Evolutionary conservation across 2,113 vertebrate species (phyloP).

Genomic region (Centrocercus urophasianus): DNA sequence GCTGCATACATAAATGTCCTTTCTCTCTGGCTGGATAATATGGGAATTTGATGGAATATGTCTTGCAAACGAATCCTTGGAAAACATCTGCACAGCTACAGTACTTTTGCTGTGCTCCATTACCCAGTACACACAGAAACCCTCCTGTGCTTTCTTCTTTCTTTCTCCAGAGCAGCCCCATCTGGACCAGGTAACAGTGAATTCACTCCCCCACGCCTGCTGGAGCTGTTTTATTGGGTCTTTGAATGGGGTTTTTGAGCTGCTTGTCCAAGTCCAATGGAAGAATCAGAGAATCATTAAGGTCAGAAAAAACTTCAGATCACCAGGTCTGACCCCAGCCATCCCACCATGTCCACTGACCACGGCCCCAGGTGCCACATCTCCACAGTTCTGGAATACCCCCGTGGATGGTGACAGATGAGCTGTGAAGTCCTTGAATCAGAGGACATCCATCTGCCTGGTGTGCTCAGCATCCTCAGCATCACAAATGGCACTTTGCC

Average conservation of each 20-base stretch:
- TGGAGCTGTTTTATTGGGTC: not conserved
- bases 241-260: not conserved
- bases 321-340: too few species aligned
- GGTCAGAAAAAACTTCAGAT: too few species aligned
- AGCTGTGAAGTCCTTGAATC: not conserved
- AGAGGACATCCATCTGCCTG: not conserved
- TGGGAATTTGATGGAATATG: slow-evolving; percentile 34
- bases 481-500: not conserved
- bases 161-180: not conserved
- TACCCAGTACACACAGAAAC: not conserved
- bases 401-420: too few species aligned
- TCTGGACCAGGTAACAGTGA: not conserved
- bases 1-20: not conserved
- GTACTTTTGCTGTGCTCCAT: not conserved
- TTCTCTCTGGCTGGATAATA: slow-evolving; percentile 37
- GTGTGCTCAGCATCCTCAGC: not conserved
- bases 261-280: too few species aligned
- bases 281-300: too few species aligned
- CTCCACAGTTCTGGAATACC: too few species aligned
- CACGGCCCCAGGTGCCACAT: too few species aligned
- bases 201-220: not conserved
- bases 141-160: not conserved
- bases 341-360: too few species aligned
- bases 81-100: not conserved
- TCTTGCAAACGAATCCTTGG: slow-evolving; percentile 19